These are phyloP conservation scores for Cerceris ruficornis DNA, from an alignment of 2,888 invertebrate species.

Conservation along the genomic window DNA sequence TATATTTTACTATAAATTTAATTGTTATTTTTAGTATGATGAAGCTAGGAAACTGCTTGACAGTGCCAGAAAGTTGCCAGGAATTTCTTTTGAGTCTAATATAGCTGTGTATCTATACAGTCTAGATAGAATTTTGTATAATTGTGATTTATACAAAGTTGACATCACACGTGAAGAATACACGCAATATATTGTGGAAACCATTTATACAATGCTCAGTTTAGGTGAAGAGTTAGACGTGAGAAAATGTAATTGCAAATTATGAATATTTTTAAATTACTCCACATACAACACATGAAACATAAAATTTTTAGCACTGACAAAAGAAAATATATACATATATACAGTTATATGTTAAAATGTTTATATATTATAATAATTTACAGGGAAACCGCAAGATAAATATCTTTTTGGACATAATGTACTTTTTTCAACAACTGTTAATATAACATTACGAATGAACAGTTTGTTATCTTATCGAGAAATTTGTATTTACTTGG, in stretches of 20 bases:
- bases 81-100: conserved; percentile 60
- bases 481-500: conserved; percentile 72
- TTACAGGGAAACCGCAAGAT: conserved; percentile 46
- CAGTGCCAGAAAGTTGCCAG: conserved; percentile 55
- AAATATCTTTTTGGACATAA: conserved; percentile 63
- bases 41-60: conserved; percentile 69
- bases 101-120: conserved; percentile 63
- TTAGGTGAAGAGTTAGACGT: conserved; percentile 59
- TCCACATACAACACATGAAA: not conserved
- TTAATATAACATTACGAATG: conserved; percentile 67
- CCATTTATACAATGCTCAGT: conserved; percentile 68
- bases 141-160: conserved; percentile 63
- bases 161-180: conserved; percentile 68
- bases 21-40: conserved; percentile 48
- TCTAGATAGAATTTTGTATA: conserved; percentile 67
- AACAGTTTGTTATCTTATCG: conserved; percentile 73
- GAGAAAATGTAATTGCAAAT: conserved; percentile 48
- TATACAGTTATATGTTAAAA: conserved; percentile 3
- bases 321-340: not conserved
- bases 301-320: not conserved
- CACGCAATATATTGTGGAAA: conserved; percentile 66
- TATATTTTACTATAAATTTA: too few species aligned
- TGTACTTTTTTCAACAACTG: conserved; percentile 49
- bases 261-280: not conserved
- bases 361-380: not conserved